A percentile compares a stretch with the other conserved stretches of the same genome.
Evolutionary conservation across 2,888 invertebrate genomes (phyloP).

Genomic region (Physocephala rufipes): DNA sequence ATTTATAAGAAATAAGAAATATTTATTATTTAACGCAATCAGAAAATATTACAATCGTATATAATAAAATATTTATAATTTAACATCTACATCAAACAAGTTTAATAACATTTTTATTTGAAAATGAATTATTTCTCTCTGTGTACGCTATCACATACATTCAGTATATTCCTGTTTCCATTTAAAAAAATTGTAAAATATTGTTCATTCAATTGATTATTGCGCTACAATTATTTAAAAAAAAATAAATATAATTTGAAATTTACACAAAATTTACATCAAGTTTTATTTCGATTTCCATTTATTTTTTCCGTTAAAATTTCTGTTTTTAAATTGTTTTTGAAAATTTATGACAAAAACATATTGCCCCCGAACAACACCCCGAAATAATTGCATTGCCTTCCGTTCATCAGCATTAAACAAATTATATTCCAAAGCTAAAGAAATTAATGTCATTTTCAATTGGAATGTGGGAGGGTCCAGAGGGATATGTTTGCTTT

Average conservation of each 20-base stretch:
- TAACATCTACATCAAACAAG: slow-evolving; percentile 30
- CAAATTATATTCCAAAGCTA: slow-evolving; percentile 6
- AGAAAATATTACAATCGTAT: slow-evolving; percentile 38
- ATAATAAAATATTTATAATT: slow-evolving; percentile 45
- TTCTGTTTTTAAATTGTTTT: neutral
- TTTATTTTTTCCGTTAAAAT: neutral
- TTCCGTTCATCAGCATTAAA: neutral
- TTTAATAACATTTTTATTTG: neutral
- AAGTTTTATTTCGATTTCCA: neutral
- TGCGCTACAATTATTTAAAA: slow-evolving; percentile 7
- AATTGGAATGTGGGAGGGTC: slow-evolving; percentile 62
- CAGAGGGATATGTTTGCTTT: slow-evolving; percentile 58
- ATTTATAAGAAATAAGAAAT: neutral
- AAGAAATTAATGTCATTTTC: slow-evolving; percentile 43
- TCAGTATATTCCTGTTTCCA: slow-evolving; percentile 42
- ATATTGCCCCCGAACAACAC: too few species aligned
- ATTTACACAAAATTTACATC: slow-evolving; percentile 7
- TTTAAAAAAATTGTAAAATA: slow-evolving; percentile 34
- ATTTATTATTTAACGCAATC: neutral
- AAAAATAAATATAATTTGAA: neutral
- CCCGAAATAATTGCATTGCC: neutral
- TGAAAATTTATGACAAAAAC: too few species aligned
- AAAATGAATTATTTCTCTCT: too few species aligned
- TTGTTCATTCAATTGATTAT: slow-evolving; percentile 12
- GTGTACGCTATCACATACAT: neutral